phyloP scores from a whole-genome alignment of 2,113 vertebrate species.

The Colossoma macropomum region DNA sequence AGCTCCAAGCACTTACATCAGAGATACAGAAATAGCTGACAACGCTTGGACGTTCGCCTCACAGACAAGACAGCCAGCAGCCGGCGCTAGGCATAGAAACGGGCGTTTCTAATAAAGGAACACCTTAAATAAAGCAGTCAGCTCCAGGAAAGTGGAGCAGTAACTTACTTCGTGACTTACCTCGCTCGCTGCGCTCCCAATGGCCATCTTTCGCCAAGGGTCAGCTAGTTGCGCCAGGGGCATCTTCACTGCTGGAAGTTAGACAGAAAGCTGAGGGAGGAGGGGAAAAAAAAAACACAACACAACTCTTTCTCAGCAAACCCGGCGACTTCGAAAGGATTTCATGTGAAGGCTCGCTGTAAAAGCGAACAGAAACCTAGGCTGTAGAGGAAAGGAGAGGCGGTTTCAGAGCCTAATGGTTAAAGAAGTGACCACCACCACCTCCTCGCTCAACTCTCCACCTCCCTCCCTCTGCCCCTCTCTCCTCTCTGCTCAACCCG shows the following conservation, averaged over 20 bases:
- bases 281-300: background rate
- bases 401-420: background rate
- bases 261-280: background rate
- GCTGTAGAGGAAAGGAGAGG: background rate
- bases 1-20: background rate
- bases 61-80: background rate
- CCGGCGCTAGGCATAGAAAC: background rate
- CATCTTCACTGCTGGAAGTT: conserved; percentile 77
- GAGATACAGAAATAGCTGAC: background rate
- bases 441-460: conserved; percentile 29
- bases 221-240: conserved; percentile 94
- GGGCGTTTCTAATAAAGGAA: background rate
- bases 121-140: background rate
- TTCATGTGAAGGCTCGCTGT: background rate
- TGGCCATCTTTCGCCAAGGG: conserved; percentile 95
- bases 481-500: conserved; percentile 25
- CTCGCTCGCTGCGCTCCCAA: conserved; percentile 80
- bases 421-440: conserved; percentile 16
- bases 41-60: background rate
- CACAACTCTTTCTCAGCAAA: background rate
- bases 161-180: conserved; percentile 70
- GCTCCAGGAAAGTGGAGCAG: background rate
- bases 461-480: conserved; percentile 34
- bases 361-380: background rate
- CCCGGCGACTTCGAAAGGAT: background rate